Evolutionary conservation across 2,113 vertebrate genomes (phyloP), one percentile per base, ranked within the genome.

Genomic region (Malurus elegans): DNA sequence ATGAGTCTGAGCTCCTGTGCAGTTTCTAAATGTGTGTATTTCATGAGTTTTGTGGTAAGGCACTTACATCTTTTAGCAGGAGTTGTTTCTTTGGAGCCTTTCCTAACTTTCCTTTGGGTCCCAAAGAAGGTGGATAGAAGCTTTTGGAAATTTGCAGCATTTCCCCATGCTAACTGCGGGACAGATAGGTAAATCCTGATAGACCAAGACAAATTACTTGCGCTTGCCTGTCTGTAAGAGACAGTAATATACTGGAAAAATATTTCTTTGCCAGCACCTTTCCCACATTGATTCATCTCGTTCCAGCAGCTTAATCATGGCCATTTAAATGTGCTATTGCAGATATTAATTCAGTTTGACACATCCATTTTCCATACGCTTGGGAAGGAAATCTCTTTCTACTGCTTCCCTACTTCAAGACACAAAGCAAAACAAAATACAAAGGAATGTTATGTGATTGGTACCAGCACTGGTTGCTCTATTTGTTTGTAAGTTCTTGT

Each of bases 301-400:
- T 95, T 93, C 95, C 94, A 96, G 88, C 69, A 93, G 95, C 90
- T 97, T 94, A 97, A 97, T 96, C 79, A 58, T 74, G 73, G 90
- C 65, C 93, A 84, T 92, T 96, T 94, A 69, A 97, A 91, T 94
- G 79, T 94, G 92, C 88, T 91, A 88, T 84, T 96, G 92, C 79
- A 91, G 91, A 96, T 95, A 94, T 67, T 94, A 95, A 94, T 95
- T 93, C 92, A 75, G 90, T 86, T 88, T 96, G 91, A 93, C 87
- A 90, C 65, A 86, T 93, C 58, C 65, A 66, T 97, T 97, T 96
- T 95, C 94, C 91, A 72, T 95, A 95, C 79, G 15, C 78, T 92
- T 92, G 91, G 87, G 93, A 94, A 95, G 69, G 88, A 92, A 94
- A 92, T 92, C n/a, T 88, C 79, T 86, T 70, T 88, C 73, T 80